These are phyloP conservation scores for Dufourea novaeangliae DNA, from an alignment of 1,140 invertebrate species.

Conservation along the genomic window DNA sequence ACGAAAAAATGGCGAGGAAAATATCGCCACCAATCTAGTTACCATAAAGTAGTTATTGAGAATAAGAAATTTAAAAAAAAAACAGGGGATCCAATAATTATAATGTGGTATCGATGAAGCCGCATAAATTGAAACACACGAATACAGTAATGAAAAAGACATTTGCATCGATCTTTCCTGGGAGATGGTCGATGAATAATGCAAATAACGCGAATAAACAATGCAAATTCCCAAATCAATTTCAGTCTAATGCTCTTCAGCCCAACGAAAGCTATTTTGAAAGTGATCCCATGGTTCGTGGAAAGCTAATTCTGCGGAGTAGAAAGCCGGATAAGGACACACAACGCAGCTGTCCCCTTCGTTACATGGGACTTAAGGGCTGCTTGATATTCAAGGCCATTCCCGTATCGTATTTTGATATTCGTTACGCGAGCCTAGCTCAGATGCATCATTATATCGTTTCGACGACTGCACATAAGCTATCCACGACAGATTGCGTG, in stretches of 20 bases:
- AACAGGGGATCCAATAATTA: too few species aligned
- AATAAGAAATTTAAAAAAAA: too few species aligned
- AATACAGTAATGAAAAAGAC: neutral
- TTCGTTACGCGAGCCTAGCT: slow-evolving; percentile 30
- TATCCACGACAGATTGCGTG: slow-evolving; percentile 14
- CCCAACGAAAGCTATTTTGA: neutral
- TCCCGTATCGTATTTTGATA: slow-evolving; percentile 21
- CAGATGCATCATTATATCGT: slow-evolving; percentile 29
- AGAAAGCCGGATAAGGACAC: slow-evolving; percentile 24
- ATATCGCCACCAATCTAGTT: too few species aligned
- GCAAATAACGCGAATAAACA: neutral
- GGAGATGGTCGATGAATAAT: neutral
- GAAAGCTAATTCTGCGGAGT: slow-evolving; percentile 6
- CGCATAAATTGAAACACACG: too few species aligned
- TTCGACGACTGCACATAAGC: slow-evolving; percentile 33
- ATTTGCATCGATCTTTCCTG: neutral
- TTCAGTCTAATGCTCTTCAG: neutral
- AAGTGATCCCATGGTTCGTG: neutral
- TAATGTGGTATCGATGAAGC: too few species aligned
- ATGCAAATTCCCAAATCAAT: neutral
- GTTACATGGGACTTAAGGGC: slow-evolving; percentile 1
- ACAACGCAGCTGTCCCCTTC: neutral
- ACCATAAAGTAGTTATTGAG: too few species aligned
- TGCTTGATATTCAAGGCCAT: slow-evolving; percentile 35
- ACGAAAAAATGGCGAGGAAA: too few species aligned